Evolutionary conservation across 2,113 vertebrate genomes (phyloP).

Genomic region (Pomatorhinus ruficollis): DNA sequence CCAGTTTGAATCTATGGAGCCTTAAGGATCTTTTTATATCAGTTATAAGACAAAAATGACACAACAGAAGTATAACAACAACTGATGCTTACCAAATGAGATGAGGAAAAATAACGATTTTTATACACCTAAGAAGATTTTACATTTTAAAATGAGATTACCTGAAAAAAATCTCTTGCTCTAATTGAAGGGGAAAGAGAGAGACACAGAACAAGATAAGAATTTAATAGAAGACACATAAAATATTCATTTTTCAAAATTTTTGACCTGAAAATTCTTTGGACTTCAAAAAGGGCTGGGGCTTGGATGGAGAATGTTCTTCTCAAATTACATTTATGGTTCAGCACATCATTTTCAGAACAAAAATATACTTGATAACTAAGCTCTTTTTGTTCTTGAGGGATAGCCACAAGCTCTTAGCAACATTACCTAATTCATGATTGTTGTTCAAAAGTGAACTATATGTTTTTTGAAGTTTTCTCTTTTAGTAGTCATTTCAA

Average conservation of each 20-base stretch:
- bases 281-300: neutral
- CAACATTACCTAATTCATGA: neutral
- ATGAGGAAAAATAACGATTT: neutral
- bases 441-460: neutral
- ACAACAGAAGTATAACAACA: neutral
- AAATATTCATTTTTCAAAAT: neutral
- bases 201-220: neutral
- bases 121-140: neutral
- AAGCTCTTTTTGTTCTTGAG: neutral
- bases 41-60: neutral
- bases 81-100: neutral
- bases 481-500: neutral
- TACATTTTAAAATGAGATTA: neutral
- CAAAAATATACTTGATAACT: conserved; percentile 18
- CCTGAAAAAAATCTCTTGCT: neutral
- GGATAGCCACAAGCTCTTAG: neutral
- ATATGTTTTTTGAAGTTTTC: neutral
- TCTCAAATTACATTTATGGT: neutral
- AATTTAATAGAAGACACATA: neutral
- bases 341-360: neutral
- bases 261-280: neutral
- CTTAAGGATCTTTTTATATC: neutral
- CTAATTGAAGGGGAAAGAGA: neutral
- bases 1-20: neutral
- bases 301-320: neutral